phyloP scores from a whole-genome alignment of 2,113 vertebrate genomes.

The Fukomys damarensis region DNA sequence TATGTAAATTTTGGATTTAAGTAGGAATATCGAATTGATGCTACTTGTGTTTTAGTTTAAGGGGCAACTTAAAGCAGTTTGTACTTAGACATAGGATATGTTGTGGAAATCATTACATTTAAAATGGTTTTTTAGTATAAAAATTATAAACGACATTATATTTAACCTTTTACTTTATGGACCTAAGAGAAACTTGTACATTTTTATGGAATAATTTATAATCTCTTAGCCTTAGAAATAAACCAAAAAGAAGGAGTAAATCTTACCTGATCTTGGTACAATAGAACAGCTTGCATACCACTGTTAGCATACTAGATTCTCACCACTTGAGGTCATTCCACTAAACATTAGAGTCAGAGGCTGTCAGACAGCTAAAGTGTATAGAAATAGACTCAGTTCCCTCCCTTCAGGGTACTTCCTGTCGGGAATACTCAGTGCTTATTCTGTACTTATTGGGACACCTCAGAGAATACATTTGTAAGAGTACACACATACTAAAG shows the following conservation, averaged over 20 bases:
- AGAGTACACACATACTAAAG: background rate
- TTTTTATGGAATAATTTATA: conserved; percentile 2
- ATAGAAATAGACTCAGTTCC: background rate
- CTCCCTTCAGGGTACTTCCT: too few species aligned
- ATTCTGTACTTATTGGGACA: background rate
- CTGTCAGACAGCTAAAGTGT: background rate
- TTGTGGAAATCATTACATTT: conserved; percentile 28
- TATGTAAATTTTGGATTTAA: conserved; percentile 49
- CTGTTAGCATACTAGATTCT: background rate
- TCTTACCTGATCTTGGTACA: background rate
- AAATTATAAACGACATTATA: background rate
- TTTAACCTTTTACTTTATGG: background rate
- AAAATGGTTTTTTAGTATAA: background rate
- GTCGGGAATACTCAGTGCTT: background rate
- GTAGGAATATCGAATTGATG: background rate
- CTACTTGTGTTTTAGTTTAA: conserved; percentile 50
- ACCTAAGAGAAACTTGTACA: background rate
- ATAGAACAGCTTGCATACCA: background rate
- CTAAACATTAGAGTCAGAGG: background rate
- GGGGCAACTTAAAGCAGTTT: background rate
- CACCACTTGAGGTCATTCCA: background rate
- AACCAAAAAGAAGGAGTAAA: background rate
- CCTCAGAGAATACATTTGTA: background rate
- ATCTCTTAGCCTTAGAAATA: background rate
- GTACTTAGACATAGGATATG: conserved; percentile 15